Evolutionary conservation across 2,113 vertebrate species (phyloP).

Genomic region (pig (Sus scrofa)): DNA sequence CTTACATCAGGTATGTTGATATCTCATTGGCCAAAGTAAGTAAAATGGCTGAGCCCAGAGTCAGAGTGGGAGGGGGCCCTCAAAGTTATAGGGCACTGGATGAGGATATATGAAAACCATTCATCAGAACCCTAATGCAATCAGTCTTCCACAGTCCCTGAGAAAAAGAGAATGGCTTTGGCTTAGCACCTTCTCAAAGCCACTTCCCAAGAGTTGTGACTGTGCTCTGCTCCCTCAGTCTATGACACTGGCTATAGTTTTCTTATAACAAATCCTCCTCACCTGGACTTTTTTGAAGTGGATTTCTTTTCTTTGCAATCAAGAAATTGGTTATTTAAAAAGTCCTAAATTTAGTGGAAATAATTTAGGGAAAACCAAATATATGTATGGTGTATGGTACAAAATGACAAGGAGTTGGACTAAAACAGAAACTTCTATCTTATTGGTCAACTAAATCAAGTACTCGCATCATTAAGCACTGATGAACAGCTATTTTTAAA

Average conservation of each 20-base stretch:
- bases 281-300: slow-evolving; percentile 23
- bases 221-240: neutral
- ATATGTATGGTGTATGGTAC: neutral
- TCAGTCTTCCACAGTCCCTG: neutral
- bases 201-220: neutral
- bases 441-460: slow-evolving; percentile 35
- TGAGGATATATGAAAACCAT: neutral
- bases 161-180: neutral
- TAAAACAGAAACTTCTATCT: slow-evolving; percentile 37
- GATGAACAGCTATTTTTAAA: slow-evolving; percentile 40
- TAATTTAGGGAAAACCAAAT: slow-evolving; percentile 49
- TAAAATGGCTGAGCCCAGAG: neutral
- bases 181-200: neutral
- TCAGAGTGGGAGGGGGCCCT: neutral
- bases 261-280: neutral
- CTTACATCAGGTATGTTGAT: neutral
- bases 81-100: neutral
- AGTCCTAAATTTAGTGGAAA: slow-evolving; percentile 18
- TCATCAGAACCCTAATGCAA: neutral
- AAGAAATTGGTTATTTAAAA: slow-evolving; percentile 40
- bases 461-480: neutral
- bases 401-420: slow-evolving; percentile 29
- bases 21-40: neutral
- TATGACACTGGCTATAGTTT: neutral
- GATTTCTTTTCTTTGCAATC: slow-evolving; percentile 9